phyloP scores from a whole-genome alignment of 2,113 vertebrate genomes.

The Choloepus hoffmanni region DNA sequence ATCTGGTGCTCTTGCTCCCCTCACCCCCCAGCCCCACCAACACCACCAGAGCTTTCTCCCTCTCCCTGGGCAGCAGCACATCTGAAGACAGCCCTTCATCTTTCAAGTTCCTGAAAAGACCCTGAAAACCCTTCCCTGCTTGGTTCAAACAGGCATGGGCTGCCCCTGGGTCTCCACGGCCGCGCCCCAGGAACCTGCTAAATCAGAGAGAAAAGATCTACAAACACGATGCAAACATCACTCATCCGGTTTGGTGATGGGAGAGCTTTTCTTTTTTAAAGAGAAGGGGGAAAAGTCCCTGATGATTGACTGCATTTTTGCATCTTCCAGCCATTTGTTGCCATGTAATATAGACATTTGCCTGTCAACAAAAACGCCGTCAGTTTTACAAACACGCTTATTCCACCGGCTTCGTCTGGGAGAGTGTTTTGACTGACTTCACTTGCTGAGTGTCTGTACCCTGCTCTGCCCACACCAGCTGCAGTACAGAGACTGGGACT shows the following conservation, averaged over 20 bases:
- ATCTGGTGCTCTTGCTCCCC: rapidly evolving
- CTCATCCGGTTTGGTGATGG: not conserved
- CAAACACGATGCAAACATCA: not conserved
- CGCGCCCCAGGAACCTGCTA: not conserved
- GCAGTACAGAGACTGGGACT: not conserved
- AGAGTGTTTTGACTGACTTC: slow-evolving; percentile 58
- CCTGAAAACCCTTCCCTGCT: not conserved
- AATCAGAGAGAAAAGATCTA: not conserved
- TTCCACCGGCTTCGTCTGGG: not conserved
- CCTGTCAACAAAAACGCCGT: slow-evolving; percentile 67
- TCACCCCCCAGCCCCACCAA: too few relatives aligned
- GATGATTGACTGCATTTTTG: slow-evolving; percentile 61
- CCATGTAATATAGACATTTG: slow-evolving; percentile 66
- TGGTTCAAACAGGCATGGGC: not conserved
- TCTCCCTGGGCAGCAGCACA: rapidly evolving
- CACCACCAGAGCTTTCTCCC: not conserved
- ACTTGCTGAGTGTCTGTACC: not conserved
- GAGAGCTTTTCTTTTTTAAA: slow-evolving; percentile 11
- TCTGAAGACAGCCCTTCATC: not conserved
- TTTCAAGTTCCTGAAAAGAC: not conserved
- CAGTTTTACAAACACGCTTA: slow-evolving; percentile 54
- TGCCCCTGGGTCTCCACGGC: not conserved
- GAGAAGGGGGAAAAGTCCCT: not conserved
- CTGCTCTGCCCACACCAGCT: slow-evolving; percentile 28
- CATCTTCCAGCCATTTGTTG: slow-evolving; percentile 58